Percentiles rank a stretch among this genome's conserved stretches.
phyloP scores from a whole-genome alignment of 2,797 vertebrate species.

The Liparis tanakae region DNA sequence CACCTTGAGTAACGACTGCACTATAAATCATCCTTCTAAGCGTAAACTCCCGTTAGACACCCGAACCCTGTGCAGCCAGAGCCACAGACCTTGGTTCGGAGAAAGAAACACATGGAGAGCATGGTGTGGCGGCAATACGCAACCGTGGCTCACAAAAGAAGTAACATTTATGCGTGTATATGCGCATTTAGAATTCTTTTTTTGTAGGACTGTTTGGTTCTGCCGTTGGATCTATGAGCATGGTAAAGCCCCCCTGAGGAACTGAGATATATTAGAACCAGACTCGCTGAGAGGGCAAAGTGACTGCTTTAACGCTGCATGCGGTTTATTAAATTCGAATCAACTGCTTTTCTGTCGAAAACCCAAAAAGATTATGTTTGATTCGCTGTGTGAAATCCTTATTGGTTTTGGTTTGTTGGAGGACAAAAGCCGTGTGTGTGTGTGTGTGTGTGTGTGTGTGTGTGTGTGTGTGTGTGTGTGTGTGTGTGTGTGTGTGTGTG shows the following conservation, averaged over 20 bases:
- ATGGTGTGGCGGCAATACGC: background rate
- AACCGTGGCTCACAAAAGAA: background rate
- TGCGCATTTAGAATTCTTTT: background rate
- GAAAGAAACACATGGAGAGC: background rate
- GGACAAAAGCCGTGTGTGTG: slow-evolving; percentile 8
- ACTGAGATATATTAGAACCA: slow-evolving; percentile 16
- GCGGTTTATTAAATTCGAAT: slow-evolving; percentile 52
- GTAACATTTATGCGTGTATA: background rate
- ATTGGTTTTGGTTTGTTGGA: slow-evolving; percentile 64
- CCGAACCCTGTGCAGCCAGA: slow-evolving; percentile 8
- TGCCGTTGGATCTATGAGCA: slow-evolving; percentile 9
- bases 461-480: slow-evolving; percentile 4
- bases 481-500: slow-evolving; percentile 3
- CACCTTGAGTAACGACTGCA: slow-evolving; percentile 42
- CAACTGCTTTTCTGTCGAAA: slow-evolving; percentile 48
- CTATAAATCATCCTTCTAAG: slow-evolving; percentile 65
- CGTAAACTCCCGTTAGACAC: slow-evolving; percentile 45
- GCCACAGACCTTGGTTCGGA: slow-evolving; percentile 34
- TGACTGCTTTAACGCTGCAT: slow-evolving; percentile 28
- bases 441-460: slow-evolving; percentile 11
- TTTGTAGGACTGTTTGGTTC: slow-evolving; percentile 2
- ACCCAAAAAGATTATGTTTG: slow-evolving; percentile 60
- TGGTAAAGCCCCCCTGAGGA: slow-evolving; percentile 16
- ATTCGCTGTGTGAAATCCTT: slow-evolving; percentile 58
- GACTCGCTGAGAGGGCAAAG: slow-evolving; percentile 23